These are phyloP conservation scores for Meliscaeva auricollis DNA, from an alignment of 2,888 invertebrate genomes.

Conservation along the genomic window DNA sequence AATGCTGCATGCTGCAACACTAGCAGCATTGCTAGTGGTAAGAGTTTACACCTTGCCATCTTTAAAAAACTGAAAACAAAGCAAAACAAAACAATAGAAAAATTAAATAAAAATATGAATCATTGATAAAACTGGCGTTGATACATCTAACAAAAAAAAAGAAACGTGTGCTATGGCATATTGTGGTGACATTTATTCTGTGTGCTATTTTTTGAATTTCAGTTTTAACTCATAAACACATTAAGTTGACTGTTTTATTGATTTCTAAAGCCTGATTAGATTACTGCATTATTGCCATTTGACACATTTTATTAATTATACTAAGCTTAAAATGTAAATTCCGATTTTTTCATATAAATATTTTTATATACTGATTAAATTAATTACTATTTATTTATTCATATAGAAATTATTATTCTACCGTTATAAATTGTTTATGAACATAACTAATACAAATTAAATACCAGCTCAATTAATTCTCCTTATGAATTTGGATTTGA, in stretches of 20 bases:
- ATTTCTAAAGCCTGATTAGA: not conserved
- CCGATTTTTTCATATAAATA: too few species aligned
- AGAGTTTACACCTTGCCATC: constrained; percentile 68
- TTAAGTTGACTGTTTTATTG: not conserved
- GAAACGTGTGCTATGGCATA: not conserved
- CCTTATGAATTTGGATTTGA: too few species aligned
- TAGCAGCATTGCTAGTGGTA: constrained; percentile 68
- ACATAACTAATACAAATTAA: not conserved
- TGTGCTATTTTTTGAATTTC: constrained; percentile 6
- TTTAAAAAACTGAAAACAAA: constrained; percentile 34
- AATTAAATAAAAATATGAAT: not conserved
- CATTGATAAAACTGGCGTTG: too few species aligned
- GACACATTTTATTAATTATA: not conserved
- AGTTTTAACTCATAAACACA: not conserved
- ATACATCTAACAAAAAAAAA: not conserved
- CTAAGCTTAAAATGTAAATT: not conserved
- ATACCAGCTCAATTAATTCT: too few species aligned
- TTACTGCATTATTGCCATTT: not conserved
- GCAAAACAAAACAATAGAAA: not conserved
- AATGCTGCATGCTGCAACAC: constrained; percentile 62
- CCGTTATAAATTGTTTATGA: not conserved
- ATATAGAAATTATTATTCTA: not conserved
- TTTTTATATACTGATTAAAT: not conserved
- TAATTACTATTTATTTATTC: constrained; percentile 17
- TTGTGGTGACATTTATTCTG: not conserved